Evolutionary conservation across 1,140 invertebrate genomes (phyloP).

Genomic region (Magallana angulata): DNA sequence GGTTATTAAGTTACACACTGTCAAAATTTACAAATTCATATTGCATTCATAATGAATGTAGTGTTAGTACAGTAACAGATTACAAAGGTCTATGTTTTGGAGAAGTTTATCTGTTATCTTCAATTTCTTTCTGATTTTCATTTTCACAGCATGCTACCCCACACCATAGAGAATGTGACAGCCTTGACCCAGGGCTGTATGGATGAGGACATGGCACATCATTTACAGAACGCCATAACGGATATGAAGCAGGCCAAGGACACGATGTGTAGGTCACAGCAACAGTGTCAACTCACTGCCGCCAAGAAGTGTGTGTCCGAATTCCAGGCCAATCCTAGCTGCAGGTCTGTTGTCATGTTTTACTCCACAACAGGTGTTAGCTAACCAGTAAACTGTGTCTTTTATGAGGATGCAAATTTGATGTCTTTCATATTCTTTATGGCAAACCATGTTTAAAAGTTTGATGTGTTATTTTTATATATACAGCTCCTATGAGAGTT

Average conservation of each 20-base stretch:
- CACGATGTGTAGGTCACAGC: constrained; percentile 18
- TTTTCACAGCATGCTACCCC: neutral
- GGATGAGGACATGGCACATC: neutral
- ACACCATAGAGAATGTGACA: constrained; percentile 2
- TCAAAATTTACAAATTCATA: too few species aligned
- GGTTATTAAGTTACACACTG: too few species aligned
- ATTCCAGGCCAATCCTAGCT: constrained; percentile 3
- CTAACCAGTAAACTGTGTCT: neutral
- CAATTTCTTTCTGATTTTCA: neutral
- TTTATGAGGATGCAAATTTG: neutral
- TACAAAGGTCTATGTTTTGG: neutral
- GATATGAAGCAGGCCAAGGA: constrained; percentile 27
- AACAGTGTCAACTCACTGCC: neutral
- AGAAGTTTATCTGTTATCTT: too few species aligned
- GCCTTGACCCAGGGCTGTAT: neutral
- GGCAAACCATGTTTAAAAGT: neutral
- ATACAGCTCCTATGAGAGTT: neutral
- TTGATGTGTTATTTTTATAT: neutral
- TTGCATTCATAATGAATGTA: neutral
- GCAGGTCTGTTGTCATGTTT: neutral
- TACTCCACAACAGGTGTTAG: too few species aligned
- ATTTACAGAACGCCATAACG: neutral
- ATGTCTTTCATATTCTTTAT: neutral
- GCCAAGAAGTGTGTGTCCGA: neutral
- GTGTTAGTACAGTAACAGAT: neutral